These are phyloP conservation scores for Seira musarum DNA, from an alignment of 2,888 invertebrate genomes.

Conservation along the genomic window DNA sequence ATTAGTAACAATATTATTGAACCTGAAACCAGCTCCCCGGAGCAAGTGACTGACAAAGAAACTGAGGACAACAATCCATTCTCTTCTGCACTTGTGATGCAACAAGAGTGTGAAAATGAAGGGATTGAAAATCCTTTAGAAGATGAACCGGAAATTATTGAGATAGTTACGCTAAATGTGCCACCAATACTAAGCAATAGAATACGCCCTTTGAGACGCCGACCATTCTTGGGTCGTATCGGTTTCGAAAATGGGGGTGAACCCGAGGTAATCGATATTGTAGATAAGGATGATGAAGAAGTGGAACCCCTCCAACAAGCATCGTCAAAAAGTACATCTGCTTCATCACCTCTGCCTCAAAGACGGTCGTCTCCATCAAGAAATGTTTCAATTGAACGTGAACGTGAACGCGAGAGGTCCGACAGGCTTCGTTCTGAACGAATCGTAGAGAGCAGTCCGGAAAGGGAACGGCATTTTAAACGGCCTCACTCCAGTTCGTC, in stretches of 20 bases:
- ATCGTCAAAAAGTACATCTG: background rate
- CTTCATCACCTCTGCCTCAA: constrained; percentile 26
- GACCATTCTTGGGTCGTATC: background rate
- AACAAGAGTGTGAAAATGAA: too few species aligned
- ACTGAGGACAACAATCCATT: too few species aligned
- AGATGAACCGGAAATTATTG: constrained; percentile 41
- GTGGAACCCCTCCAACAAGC: background rate
- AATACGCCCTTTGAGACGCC: background rate
- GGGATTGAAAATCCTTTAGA: background rate
- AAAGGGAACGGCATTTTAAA: constrained; percentile 43
- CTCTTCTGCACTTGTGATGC: too few species aligned
- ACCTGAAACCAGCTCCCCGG: background rate
- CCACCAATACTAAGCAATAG: constrained; percentile 4
- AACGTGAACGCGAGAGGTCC: background rate
- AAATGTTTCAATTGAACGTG: constrained; percentile 7
- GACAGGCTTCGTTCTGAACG: background rate
- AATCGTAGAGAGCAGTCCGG: constrained; percentile 30
- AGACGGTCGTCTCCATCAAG: constrained; percentile 2
- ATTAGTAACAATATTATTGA: constrained; percentile 24
- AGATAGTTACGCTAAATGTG: constrained; percentile 38
- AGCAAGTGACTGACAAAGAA: background rate
- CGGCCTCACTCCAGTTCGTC: constrained; percentile 55
- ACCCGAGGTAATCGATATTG: constrained; percentile 46
- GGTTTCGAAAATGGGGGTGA: background rate
- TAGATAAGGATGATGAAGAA: constrained; percentile 34